phyloP scores from a whole-genome alignment of 92 coral and sea anemone genomes.

The Paragorgia papillata region DNA sequence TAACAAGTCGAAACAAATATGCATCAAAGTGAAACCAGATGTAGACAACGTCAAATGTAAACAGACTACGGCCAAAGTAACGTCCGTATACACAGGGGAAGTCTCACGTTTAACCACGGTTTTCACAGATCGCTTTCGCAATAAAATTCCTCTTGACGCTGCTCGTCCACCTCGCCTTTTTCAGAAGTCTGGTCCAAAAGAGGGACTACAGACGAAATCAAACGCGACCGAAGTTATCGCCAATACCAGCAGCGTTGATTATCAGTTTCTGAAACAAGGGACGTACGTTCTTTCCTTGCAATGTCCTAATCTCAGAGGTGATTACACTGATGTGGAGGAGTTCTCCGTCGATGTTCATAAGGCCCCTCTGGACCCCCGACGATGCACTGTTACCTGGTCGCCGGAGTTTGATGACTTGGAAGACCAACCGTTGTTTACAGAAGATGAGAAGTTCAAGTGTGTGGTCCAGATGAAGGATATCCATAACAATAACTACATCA shows the following conservation, averaged over 20 bases:
- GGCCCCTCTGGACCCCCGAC: constrained; percentile 1
- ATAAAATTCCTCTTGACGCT: neutral
- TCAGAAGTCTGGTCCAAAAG: neutral
- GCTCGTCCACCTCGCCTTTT: neutral
- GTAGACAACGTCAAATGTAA: neutral
- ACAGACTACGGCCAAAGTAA: neutral
- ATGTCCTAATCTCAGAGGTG: neutral
- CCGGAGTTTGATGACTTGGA: constrained; percentile 8
- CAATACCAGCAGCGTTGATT: neutral
- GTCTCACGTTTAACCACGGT: neutral
- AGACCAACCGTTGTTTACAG: constrained; percentile 23
- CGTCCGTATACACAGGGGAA: neutral
- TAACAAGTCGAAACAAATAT: neutral
- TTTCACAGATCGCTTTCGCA: constrained; percentile 20
- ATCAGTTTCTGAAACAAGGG: neutral
- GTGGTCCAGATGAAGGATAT: neutral
- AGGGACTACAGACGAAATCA: neutral
- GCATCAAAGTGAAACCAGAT: constrained; percentile 7
- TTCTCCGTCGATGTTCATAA: constrained; percentile 21
- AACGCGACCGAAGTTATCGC: neutral
- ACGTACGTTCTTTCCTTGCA: constrained; percentile 5
- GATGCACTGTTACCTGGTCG: neutral
- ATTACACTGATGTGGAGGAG: neutral
- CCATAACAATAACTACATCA: neutral
- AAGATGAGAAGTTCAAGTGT: constrained; percentile 8